Base-by-base conservation (phyloP, 2,888 invertebrate genomes). In the Clunio marinus region DNA sequence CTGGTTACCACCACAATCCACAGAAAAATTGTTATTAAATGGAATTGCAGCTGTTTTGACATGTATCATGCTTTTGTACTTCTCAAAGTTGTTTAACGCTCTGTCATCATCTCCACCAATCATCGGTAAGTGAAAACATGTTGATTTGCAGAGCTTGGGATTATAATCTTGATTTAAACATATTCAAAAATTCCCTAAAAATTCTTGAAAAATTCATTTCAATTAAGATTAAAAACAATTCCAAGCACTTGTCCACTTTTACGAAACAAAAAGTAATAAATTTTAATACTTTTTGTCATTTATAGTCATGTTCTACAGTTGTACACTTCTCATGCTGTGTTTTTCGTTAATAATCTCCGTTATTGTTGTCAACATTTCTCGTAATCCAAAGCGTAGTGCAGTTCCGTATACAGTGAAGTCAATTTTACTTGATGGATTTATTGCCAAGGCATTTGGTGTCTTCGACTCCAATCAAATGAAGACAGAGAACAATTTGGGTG, bases 1-100 rank as follows among this genome's bases (percentile, higher is more conserved):
- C 75, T 85, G 85, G 84, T 73, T 88, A 58, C 86, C 87, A 1
- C 85, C 87, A 0, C 83, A 84, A 72, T 83, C 86, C 72, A 85
- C 84, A 15, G 87, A 87, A 74, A 87, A 87, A 75, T 80, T 87
- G 22, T 75, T 84, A 13, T 74, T 87, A 17, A 85, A 84, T 71
- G 83, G 84, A 5, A 79, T 83, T 65, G 83, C 83, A 7, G 81
- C 84, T 13, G 74, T 87, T 0, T 80, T 87, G 58, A 83, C 85
- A 45, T 81, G 82, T n/a, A 76, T 85, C 15, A 85, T 84, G 73
- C 80, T 88, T 69, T 78, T 86, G 73, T 87, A 85, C 75, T 86
- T 87, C 73, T 81, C 84, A 0, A 81, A 83, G 70, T 81, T 83
- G 70, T 70, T 82, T 24, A 81, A 81, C 1, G 75, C 80, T 17